Evolutionary conservation across 1,140 invertebrate genomes (phyloP), one percentile per base, ranked within the genome.

Genomic region (Drosophila baimaii): DNA sequence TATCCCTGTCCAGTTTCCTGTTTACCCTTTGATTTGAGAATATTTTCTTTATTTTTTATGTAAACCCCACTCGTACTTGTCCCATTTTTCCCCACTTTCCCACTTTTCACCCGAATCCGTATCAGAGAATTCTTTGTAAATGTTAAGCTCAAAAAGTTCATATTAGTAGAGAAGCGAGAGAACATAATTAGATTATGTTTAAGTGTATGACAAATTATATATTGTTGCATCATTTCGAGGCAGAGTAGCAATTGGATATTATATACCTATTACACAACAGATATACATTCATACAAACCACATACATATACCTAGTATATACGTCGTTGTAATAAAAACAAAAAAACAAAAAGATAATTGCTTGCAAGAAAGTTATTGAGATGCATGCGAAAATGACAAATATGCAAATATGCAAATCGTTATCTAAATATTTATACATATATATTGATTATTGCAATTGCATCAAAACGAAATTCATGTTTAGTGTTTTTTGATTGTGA

Each of bases 141-240:
- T 89, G 81, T 89, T 89, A 89, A 89, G 84, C 84, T 89, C 84
- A 89, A 89, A 88, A 84, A 81, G 81, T 89, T 89, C 77, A 89
- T 85, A 85, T 84, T 85, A 78, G 68, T 71, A 71, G 68, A 61
- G 59, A 73, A 79, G 54, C 25, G 72, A 47, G 55, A 80, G 71
- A 65, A 61, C 84, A 89, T 88, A 89, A 86, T 86, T 86, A 88
- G 83, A 86, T 86, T 86, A 86, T 86, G 83, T 86, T 71, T 33
- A 71, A 58, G 57, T 86, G 79, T 76, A 79, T 85, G 82, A 88
- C 83, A 88, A 88, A 73, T 79, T 78, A 78, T 77, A 72, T 73
- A 79, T 78, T 79, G 77, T 79, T 79, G 75, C 77, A 79, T 79
- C 55, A 66, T 78, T 78, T 78, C 51, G 75, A 79, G 69, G 79